These are phyloP conservation scores for Mus musculus DNA, from an alignment of 2,113 vertebrate genomes.

Conservation along the genomic window GRCm39 chr1:100939501-100940000, in stretches of 20 bases:
- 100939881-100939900: background rate
- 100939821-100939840: background rate
- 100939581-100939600: background rate
- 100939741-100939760: background rate
- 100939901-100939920: background rate
- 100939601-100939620: no score
- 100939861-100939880: background rate
- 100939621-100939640: background rate
- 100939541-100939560: background rate
- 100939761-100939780: no score
- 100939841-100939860: background rate
- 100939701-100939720: background rate
- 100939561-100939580: background rate
- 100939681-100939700: background rate
- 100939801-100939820: background rate
- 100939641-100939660: conserved; percentile 8
- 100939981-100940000: background rate
- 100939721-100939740: background rate
- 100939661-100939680: background rate
- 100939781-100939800: background rate
- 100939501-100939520: background rate
- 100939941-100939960: no score
- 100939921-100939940: background rate
- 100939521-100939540: no score
- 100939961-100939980: no score